These are phyloP conservation scores for Aurelia aurita complex sp. Pacific DNA, from an alignment of 30 jellyfish, hydroid and myxozoan genomes.

Conservation along the genomic window DNA sequence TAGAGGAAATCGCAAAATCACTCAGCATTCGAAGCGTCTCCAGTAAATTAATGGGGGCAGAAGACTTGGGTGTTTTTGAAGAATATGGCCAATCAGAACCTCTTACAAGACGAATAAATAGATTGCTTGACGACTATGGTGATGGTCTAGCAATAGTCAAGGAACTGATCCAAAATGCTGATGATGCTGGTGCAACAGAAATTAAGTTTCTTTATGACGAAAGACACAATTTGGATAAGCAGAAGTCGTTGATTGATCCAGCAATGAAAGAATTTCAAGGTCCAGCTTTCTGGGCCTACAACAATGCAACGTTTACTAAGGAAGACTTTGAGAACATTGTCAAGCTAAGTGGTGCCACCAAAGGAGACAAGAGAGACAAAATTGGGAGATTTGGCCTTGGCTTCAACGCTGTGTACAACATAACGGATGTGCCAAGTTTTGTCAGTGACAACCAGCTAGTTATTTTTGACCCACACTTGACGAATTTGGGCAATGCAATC, in stretches of 20 bases:
- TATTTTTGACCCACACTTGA: slow-evolving; percentile 80
- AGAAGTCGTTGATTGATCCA: slow-evolving; percentile 26
- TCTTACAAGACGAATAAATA: slow-evolving; percentile 69
- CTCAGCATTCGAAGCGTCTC: slow-evolving; percentile 57
- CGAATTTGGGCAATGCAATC: slow-evolving; percentile 72
- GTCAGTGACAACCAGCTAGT: slow-evolving; percentile 72
- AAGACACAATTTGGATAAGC: slow-evolving; percentile 43
- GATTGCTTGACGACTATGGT: slow-evolving; percentile 65
- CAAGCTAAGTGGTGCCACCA: slow-evolving; percentile 82
- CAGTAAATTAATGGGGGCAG: slow-evolving; percentile 55
- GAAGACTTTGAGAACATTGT: slow-evolving; percentile 81
- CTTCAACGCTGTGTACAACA: slow-evolving; percentile 80
- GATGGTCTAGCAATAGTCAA: slow-evolving; percentile 89
- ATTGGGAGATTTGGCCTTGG: slow-evolving; percentile 93
- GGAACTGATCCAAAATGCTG: slow-evolving; percentile 91
- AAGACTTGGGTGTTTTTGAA: slow-evolving; percentile 50
- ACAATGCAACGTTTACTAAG: slow-evolving; percentile 59
- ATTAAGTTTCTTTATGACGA: slow-evolving; percentile 72
- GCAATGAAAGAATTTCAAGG: slow-evolving; percentile 87
- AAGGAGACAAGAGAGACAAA: slow-evolving; percentile 68
- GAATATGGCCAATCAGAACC: slow-evolving; percentile 89
- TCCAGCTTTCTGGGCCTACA: slow-evolving; percentile 88
- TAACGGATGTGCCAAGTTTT: slow-evolving; percentile 85
- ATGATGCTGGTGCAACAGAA: slow-evolving; percentile 84
- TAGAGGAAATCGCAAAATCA: slow-evolving; percentile 37